phyloP scores from a whole-genome alignment of 2,888 invertebrate species.

The Sturmia bella region DNA sequence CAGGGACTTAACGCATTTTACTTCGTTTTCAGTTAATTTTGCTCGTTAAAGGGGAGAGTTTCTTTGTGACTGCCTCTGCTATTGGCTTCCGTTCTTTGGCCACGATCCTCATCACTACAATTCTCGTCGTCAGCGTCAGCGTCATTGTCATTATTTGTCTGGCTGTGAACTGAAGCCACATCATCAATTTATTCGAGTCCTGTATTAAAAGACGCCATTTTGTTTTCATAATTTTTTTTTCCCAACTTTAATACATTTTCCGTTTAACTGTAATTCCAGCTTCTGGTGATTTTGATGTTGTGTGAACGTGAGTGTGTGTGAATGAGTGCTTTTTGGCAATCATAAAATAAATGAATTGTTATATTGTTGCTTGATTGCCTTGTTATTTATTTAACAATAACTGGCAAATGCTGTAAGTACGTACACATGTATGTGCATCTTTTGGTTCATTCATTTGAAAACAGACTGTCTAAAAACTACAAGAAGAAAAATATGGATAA shows the following conservation, averaged over 20 bases:
- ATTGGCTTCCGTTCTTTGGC: conserved; percentile 42
- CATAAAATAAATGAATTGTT: conserved; percentile 81
- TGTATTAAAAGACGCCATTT: conserved; percentile 65
- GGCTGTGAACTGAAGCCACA: conserved; percentile 30
- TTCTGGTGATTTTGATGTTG: conserved; percentile 26
- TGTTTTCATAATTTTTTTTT: conserved; percentile 25
- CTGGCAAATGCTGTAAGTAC: conserved; percentile 49
- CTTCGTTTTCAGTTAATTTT: conserved; percentile 18
- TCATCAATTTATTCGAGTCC: conserved; percentile 27
- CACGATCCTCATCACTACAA: conserved; percentile 14
- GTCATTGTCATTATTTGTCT: conserved; percentile 21
- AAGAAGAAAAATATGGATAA: background rate
- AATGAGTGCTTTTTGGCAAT: conserved; percentile 71
- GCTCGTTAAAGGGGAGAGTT: conserved; percentile 29
- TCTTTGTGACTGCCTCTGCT: conserved; percentile 26
- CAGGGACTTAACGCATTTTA: conserved; percentile 50
- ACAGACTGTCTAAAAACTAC: background rate
- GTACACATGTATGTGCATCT: background rate
- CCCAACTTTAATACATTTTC: conserved; percentile 32
- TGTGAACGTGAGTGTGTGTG: conserved; percentile 35
- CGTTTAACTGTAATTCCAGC: conserved; percentile 59
- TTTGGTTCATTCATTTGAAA: conserved; percentile 30
- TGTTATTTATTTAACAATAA: conserved; percentile 72
- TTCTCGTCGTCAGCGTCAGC: conserved; percentile 3
- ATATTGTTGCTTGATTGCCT: conserved; percentile 79